A percentile compares a stretch with the other conserved stretches of the same genome.
Conservation (phyloP, 2,113 vertebrate genomes). For the Hypanus sabinus region DNA sequence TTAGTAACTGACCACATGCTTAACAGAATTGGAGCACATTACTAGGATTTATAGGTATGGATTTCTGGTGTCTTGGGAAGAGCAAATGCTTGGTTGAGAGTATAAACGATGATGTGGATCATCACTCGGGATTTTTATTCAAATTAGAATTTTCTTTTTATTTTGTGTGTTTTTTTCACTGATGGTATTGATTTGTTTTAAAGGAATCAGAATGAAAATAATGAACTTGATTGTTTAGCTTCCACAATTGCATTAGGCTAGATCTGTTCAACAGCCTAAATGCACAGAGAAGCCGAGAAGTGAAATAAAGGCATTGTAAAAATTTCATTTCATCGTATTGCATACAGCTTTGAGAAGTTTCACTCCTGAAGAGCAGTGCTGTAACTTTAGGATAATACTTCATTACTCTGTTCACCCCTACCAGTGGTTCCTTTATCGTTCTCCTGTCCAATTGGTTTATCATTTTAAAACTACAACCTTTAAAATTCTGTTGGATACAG, state of each 20-base stretch:
- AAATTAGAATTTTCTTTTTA: neutral
- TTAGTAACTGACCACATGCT: neutral
- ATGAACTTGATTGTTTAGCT: neutral
- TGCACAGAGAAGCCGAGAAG: too few species aligned
- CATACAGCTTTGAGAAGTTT: neutral
- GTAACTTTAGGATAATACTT: neutral
- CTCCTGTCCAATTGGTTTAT: neutral
- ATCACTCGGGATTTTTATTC: neutral
- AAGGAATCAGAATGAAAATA: neutral
- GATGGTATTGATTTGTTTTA: neutral
- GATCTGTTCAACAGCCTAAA: neutral
- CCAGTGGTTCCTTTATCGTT: neutral
- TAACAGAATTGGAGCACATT: neutral
- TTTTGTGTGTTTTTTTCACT: neutral
- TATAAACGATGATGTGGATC: neutral
- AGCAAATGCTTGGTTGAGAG: neutral
- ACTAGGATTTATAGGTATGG: neutral
- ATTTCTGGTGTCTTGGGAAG: neutral
- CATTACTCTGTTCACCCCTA: neutral
- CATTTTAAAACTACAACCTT: neutral
- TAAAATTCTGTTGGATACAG: too few species aligned
- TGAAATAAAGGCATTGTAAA: neutral
- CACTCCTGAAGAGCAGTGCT: neutral
- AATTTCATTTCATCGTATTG: neutral
- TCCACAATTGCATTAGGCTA: neutral